Evolutionary conservation across 1,140 invertebrate species (phyloP), one percentile per base, ranked within the genome.

Genomic region (Metopolophium dirhodum): DNA sequence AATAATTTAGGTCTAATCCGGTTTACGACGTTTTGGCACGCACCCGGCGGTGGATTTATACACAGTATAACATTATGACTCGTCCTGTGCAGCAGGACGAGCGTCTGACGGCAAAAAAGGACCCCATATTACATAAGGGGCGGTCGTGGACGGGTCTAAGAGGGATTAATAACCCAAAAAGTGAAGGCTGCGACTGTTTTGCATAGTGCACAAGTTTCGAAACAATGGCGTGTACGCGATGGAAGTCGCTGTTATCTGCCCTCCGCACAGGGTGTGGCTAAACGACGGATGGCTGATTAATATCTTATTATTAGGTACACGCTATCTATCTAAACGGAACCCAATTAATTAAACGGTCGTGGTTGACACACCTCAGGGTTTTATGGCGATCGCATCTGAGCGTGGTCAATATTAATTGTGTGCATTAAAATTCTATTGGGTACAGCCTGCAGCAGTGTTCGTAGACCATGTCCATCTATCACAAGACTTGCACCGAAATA

Each of bases 281-380:
- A 92, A 83, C 77, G 68, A 92, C 91, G 18, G 61, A 83, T 45
- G 45, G 30, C 35, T 92, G 91, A 92, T 92, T 92, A 92, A 92
- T 92, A n/a, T 92, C 77, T 54, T 92, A 92, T 92, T 85, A 92
- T 91, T 91, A 82, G 45, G 82, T 61, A 61, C 57, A 61, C 49
- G 49, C 57, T 30, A 30, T 30, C 35, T 83, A 22, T 49, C 41
- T 91, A 49, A 77, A 82, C 90, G 68, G 45, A 91, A 82, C 61
- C 22, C 45, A 92, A 85, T 85, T 92, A 92, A 92, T 92, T 92
- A 83, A 85, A 92, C 23, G 91, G n/a, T 61, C n/a, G 45, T 9
- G 68, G 91, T 51, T 41, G 91, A 85, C 91, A 92, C 82, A 92
- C 91, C 91, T 92, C 35, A 22, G 47, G 91, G 45, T 92, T 30